Evolutionary conservation across 2,888 invertebrate species (phyloP).

Genomic region (Torymus aiolomorphi): DNA sequence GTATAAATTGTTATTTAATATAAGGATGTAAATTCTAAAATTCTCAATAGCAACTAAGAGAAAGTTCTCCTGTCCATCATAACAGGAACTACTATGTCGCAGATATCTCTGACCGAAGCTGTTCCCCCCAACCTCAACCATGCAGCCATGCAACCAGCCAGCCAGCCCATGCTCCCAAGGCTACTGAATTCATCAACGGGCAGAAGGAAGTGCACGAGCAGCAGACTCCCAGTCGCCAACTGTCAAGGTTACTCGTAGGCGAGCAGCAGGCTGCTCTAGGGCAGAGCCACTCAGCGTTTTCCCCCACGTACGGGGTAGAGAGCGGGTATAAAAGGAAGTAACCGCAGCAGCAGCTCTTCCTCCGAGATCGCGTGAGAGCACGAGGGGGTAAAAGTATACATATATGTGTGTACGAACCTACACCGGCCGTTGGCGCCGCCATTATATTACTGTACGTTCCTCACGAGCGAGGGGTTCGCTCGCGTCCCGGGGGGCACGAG

Average conservation of each 20-base stretch:
- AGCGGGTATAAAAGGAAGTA: background rate
- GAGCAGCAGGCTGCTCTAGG: no score
- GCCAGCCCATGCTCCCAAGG: background rate
- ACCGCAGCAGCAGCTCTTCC: no score
- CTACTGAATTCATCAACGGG: background rate
- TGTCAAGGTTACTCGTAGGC: conserved; percentile 37
- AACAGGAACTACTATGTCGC: no score
- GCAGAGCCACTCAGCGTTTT: no score
- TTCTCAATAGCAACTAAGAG: no score
- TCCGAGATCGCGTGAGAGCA: no score
- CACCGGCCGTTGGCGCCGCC: conserved; percentile 94
- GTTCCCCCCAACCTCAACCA: no score
- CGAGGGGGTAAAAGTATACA: conserved; percentile 28
- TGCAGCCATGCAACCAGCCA: background rate
- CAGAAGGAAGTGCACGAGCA: background rate
- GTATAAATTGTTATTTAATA: no score
- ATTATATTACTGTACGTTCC: conserved; percentile 78
- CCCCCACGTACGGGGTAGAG: background rate
- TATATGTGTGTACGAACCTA: conserved; percentile 81
- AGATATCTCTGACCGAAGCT: no score
- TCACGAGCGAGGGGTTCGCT: conserved; percentile 47
- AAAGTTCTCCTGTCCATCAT: no score
- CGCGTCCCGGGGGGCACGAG: background rate
- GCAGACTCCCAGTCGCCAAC: background rate
- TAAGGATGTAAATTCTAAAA: no score